phyloP scores from a whole-genome alignment of 2,888 invertebrate genomes.

The Eilema griseolum region DNA sequence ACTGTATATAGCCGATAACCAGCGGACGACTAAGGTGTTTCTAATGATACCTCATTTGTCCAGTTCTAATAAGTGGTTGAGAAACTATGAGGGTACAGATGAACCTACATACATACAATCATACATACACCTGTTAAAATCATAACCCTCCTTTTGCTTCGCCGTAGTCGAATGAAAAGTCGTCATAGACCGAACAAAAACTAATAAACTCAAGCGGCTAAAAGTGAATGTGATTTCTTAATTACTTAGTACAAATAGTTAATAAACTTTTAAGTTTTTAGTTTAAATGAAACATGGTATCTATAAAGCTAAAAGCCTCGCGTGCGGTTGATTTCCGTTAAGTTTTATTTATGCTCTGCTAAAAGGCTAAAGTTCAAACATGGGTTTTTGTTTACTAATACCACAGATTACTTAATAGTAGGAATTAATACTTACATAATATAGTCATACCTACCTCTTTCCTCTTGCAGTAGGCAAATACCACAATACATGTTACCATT shows the following conservation, averaged over 20 bases:
- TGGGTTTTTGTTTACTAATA: neutral
- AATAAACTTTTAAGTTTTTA: neutral
- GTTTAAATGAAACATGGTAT: neutral
- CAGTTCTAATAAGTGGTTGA: too few relatives aligned
- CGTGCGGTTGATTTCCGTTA: neutral
- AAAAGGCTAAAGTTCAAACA: neutral
- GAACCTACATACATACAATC: too few relatives aligned
- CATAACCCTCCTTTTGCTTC: too few relatives aligned
- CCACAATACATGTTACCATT: neutral
- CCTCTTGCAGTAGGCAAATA: neutral
- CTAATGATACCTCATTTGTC: too few relatives aligned
- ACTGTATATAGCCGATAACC: too few relatives aligned
- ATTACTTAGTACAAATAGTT: neutral
- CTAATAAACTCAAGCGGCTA: neutral
- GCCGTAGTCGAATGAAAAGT: too few relatives aligned
- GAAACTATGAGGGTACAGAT: too few relatives aligned
- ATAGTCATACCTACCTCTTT: neutral
- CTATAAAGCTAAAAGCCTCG: neutral
- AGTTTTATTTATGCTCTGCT: neutral
- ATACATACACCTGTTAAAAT: too few relatives aligned
- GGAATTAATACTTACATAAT: neutral
- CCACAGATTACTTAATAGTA: neutral
- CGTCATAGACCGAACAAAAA: too few relatives aligned
- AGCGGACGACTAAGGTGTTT: too few relatives aligned
- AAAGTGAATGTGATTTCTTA: neutral